Conservation (phyloP, 2,113 vertebrate species). For the Psophia crepitans region DNA sequence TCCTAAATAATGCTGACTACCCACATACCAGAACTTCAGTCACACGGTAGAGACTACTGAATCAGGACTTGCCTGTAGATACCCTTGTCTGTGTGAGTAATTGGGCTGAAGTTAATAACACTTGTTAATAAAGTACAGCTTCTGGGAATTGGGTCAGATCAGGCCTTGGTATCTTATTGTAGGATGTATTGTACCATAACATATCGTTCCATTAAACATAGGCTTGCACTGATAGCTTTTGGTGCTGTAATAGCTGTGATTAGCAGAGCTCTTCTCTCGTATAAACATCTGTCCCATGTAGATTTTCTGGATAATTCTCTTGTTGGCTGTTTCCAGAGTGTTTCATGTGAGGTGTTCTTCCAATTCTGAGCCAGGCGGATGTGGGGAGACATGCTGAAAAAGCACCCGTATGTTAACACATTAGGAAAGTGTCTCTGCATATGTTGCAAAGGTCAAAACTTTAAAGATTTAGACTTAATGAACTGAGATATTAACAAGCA, state of each 20-base stretch:
- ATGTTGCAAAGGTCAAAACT: neutral
- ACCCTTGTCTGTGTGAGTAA: neutral
- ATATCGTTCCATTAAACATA: neutral
- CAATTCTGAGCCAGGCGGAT: neutral
- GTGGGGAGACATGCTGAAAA: neutral
- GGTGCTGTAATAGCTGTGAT: neutral
- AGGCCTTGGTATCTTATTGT: neutral
- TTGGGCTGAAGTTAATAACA: neutral
- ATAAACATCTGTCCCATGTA: neutral
- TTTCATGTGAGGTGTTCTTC: neutral
- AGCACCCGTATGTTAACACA: neutral
- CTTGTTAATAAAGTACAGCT: neutral
- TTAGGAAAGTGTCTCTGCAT: neutral
- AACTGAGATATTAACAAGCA: neutral
- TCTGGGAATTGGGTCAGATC: slow-evolving; percentile 39
- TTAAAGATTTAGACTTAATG: neutral
- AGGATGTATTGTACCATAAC: neutral
- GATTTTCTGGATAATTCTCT: neutral
- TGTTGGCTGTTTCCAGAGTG: neutral
- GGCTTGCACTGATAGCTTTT: neutral
- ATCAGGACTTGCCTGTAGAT: neutral
- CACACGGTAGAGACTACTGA: neutral
- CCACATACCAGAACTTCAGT: neutral
- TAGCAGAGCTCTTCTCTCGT: neutral
- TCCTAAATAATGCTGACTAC: neutral